phyloP scores from a whole-genome alignment of 2,888 invertebrate genomes.

The Stratiomys singularior region DNA sequence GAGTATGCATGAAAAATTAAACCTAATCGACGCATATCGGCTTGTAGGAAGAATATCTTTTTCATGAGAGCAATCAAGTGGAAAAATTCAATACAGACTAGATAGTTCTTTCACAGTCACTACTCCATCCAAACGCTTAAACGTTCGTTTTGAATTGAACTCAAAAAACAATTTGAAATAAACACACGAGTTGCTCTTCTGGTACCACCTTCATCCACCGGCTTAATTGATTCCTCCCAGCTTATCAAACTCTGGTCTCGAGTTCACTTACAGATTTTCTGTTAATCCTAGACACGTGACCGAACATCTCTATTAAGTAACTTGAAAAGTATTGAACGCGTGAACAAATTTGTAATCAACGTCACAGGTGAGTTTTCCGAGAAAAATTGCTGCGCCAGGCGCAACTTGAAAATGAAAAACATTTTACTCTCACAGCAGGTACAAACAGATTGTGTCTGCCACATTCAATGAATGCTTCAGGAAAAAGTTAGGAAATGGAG shows the following conservation, averaged over 20 bases:
- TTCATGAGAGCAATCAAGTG: no score
- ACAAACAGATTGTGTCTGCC: slow-evolving; percentile 36
- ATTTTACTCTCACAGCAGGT: slow-evolving; percentile 51
- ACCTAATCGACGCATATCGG: no score
- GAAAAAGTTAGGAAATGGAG: neutral
- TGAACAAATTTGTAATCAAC: slow-evolving; percentile 29
- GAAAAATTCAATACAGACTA: no score
- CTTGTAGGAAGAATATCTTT: no score
- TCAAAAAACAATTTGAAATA: no score
- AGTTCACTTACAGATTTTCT: neutral
- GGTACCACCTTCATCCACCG: neutral
- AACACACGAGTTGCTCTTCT: no score
- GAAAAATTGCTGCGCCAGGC: neutral
- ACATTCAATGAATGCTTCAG: neutral
- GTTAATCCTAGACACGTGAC: slow-evolving; percentile 27
- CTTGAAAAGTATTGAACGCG: neutral
- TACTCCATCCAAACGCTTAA: no score
- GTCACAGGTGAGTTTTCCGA: slow-evolving; percentile 41
- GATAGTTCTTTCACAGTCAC: no score
- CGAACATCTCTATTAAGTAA: neutral
- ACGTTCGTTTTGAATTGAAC: no score
- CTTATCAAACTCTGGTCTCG: neutral
- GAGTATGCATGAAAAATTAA: no score
- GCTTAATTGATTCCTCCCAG: neutral
- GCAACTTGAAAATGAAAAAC: slow-evolving; percentile 48